Evolutionary conservation across 2,888 invertebrate genomes (phyloP).

Genomic region (Plebejus argus): DNA sequence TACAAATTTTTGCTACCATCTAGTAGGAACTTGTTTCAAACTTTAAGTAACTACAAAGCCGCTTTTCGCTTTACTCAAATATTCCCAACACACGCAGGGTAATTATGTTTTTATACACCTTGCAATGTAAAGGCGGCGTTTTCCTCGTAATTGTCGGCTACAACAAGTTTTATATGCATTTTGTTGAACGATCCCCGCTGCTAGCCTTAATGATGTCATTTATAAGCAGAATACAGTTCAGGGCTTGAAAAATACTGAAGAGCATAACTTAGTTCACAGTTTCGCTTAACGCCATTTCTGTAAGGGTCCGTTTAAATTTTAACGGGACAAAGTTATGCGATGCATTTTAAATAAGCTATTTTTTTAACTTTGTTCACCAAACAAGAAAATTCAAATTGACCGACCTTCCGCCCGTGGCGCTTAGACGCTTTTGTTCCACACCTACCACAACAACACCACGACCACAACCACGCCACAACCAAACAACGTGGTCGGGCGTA

Average conservation of each 20-base stretch:
- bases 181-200: constrained; percentile 16
- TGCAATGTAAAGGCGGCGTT: constrained; percentile 3
- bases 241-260: constrained; percentile 16
- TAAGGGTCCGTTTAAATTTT: not conserved
- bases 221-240: constrained; percentile 21
- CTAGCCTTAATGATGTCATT: constrained; percentile 13
- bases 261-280: not conserved
- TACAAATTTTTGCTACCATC: not conserved
- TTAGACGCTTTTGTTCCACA: too few species aligned
- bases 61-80: not conserved
- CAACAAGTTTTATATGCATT: constrained; percentile 16
- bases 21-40: not conserved
- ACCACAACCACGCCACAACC: too few species aligned
- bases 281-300: not conserved
- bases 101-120: not conserved
- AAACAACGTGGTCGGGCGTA: too few species aligned
- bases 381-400: too few species aligned
- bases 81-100: not conserved
- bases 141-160: not conserved
- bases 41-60: not conserved
- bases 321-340: not conserved
- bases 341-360: not conserved
- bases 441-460: too few species aligned
- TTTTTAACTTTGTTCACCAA: not conserved
- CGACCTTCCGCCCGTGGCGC: too few species aligned